Evolutionary conservation across 2,888 invertebrate species (phyloP), one percentile per base, ranked within the genome.

Genomic region (Oegoconia quadripuncta): DNA sequence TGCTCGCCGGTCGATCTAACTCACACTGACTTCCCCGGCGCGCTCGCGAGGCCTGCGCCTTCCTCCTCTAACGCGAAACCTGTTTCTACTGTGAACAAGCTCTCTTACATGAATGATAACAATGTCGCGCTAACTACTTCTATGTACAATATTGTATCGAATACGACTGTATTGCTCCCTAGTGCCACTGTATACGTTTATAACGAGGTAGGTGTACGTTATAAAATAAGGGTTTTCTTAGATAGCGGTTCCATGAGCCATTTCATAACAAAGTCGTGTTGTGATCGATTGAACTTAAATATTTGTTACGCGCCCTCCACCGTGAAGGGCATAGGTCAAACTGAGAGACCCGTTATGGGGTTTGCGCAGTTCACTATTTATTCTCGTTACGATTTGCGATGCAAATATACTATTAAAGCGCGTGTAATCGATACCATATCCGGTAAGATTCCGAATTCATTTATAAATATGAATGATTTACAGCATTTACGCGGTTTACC

Each of bases 321-420:
- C 15, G 17, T 33, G 22, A 22, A 28, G 16, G 37, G 25, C 8
- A 37, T 37, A n/a, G 39, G 17, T 5, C 16, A 20, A 22, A 15
- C 29, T 14, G 20, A 28, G 16, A 34, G 27, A 8, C 9, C 7
- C n/a, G 15, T 27, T 14, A 12, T 34, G 5, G 34, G 26, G 4
- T 27, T 26, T 3, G 17, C 34, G 5, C 3, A 13, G 3, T 17
- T 34, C n/a, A 27, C n/a, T 6, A 27, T 34, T 6, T 11, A 25
- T 7, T 34, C 34, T 14, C 34, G 34, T n/a, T 34, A 27, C 17
- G 34, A 27, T 12, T 9, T 17, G 11, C 34, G 34, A 16, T 34
- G 34, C 13, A 3, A 4, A 5, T 34, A 34, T 17, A 26, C 27
- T 3, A n/a, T 36, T 5, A 29, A 13, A 2, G 36, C 36, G 6